Evolutionary conservation across 1,140 invertebrate species (phyloP), one percentile per base, ranked within the genome.

Genomic region (Propsilocerus akamusi): DNA sequence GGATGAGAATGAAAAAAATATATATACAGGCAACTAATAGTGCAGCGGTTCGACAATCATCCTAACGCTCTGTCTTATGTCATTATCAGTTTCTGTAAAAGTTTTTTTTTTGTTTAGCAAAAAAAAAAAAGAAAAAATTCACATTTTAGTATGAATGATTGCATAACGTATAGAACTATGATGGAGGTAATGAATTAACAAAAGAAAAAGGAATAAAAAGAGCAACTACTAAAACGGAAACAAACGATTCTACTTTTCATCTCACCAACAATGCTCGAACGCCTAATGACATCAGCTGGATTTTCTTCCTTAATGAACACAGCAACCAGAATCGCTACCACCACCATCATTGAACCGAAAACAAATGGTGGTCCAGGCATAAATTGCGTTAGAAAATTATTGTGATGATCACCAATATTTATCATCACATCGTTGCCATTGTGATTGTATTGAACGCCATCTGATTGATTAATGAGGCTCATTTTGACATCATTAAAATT

Each of bases 291-390:
- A 59, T 69, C 59, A 48, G 72, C 60, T 55, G 67, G 14, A 10
- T 41, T 69, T 52, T 74, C 72, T 58, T 89, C 85, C 26, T 91
- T 90, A 61, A 96, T 89, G 68, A 94, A 93, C 47, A 85, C 78
- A 41, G 91, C 86, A 53, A 97, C 89, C 52, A 95, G 68, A 58
- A 97, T 74, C 25, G 96, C 96, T 65, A 91, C 84, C 54, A 98
- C 84, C 49, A 97, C 96, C 62, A 99, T 76, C 60, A 99, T 73
- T 48, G 95, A 90, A 50, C 96, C 97, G 71, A 99, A 94, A 25
- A 97, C 88, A 72, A 99, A 99, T n/a, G 96, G 95, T 46, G 96
- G 96, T n/a, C 96, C 96, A 46, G 95, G 95, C 56, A 98, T 80
- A 56, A 97, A 68, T 68, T 86, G 72, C 26, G 66, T 64, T 2